Evolutionary conservation across 2,113 vertebrate species (phyloP), one percentile per base, ranked within the genome.

Genomic region (Nannospalax galili): DNA sequence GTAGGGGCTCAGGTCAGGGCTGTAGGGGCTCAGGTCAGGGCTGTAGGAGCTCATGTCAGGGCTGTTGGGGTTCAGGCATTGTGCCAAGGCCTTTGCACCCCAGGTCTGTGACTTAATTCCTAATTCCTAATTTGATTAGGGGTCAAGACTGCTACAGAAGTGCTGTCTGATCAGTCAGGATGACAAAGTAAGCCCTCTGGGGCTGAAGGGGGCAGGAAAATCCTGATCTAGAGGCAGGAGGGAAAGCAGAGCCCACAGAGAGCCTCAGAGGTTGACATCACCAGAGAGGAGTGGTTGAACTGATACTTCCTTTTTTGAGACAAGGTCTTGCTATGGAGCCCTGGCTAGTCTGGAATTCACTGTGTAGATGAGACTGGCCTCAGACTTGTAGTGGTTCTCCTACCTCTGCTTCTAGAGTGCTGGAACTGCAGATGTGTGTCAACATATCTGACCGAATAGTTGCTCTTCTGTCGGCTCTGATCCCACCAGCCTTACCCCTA

Each of bases 401-500:
- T 56, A 20, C 52, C 77, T 58, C 56, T 24, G 6, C 65, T 52
- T 70, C 65, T 35, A 4, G 42, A 48, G 11, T 26, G 64, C 64
- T 67, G 45, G 35, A 28, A n/a, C 19, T 15, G 19, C 20, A 52
- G 26, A 32, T 48, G 17, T 35, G 40, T 84, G 65, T 15, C 32
- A 56, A 12, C 7, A 32, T 3, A n/a, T 26, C 14, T 56, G 22
- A 10, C 30, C 26, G 11, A 58, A 52, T 7, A 40, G 37, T 1
- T 74, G 24, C n/a, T 62, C 64, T 26, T 89, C 48, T 15, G 0
- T 4, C 0, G 12, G 26, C 3, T 48, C 40, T 5, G 2, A 7
- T 40, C 2, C 22, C 28, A 7, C 37, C 32, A 69, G 10, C 64
- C 64, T 52, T 64, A 28, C 12, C 77, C 60, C 60, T 58, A 22